phyloP scores from a whole-genome alignment of 2,888 invertebrate species.

The Chrysomela aeneicollis region DNA sequence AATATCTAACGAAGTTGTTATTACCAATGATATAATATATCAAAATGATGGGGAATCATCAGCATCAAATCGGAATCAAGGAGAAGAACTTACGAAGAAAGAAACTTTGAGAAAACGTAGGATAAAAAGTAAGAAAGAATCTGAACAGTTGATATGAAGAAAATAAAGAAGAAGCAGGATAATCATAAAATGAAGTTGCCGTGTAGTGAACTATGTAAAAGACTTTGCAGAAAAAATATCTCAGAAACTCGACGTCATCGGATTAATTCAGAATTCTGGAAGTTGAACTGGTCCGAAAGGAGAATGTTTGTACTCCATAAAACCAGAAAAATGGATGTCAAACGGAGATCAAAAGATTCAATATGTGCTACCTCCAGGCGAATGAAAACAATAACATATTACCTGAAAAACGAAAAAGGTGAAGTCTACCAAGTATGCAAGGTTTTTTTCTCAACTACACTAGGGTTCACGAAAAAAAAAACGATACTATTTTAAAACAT shows the following conservation, averaged over 20 bases:
- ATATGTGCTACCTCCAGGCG: background rate
- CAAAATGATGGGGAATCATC: too few relatives aligned
- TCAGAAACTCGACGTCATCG: conserved; percentile 12
- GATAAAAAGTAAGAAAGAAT: too few relatives aligned
- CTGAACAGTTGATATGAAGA: too few relatives aligned
- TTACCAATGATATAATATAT: too few relatives aligned
- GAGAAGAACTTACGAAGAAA: too few relatives aligned
- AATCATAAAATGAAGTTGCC: conserved; percentile 10
- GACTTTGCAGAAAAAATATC: conserved; percentile 4
- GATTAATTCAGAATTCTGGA: conserved; percentile 10
- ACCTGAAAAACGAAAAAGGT: too few relatives aligned
- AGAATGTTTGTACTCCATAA: conserved; percentile 15
- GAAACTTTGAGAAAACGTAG: too few relatives aligned
- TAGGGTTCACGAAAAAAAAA: conserved; percentile 14
- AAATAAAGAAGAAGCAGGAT: too few relatives aligned
- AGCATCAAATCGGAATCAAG: too few relatives aligned
- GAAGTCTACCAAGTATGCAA: background rate
- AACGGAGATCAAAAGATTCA: conserved; percentile 2
- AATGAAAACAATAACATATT: too few relatives aligned
- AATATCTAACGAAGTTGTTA: too few relatives aligned
- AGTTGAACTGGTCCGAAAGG: conserved; percentile 8
- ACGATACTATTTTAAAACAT: conserved; percentile 4
- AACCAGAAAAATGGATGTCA: conserved; percentile 8
- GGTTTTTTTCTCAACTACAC: conserved; percentile 4
- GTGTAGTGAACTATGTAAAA: conserved; percentile 11